phyloP scores from a whole-genome alignment of 2,888 invertebrate species.

The Synanthedon vespiformis region DNA sequence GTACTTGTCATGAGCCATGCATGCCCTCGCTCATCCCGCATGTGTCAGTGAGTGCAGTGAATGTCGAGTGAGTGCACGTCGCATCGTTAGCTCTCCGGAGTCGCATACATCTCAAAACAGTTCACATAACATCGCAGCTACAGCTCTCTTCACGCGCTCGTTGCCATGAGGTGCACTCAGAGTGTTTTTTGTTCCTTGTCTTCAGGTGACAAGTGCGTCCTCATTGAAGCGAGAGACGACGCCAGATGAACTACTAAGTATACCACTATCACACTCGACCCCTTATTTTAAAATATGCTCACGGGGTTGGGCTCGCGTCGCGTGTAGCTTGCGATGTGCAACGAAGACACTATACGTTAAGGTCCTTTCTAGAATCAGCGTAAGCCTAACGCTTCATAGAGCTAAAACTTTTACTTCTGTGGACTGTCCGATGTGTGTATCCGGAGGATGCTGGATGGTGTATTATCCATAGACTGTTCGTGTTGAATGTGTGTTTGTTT shows the following conservation, averaged over 20 bases:
- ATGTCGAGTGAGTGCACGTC: conserved; percentile 59
- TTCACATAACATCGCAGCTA: conserved; percentile 69
- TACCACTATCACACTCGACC: conserved; percentile 61
- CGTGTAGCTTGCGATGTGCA: conserved; percentile 67
- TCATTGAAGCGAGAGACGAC: conserved; percentile 82
- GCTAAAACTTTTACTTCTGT: conserved; percentile 46
- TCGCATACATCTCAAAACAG: conserved; percentile 60
- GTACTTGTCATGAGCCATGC: conserved; percentile 48
- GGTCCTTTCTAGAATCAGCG: conserved; percentile 67
- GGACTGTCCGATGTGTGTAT: conserved; percentile 62
- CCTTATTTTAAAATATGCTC: conserved; percentile 41
- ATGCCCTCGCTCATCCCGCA: conserved; percentile 48
- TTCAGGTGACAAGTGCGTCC: conserved; percentile 86
- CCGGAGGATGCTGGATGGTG: conserved; percentile 59
- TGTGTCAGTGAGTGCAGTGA: conserved; percentile 48
- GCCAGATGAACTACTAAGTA: conserved; percentile 61
- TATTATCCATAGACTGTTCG: conserved; percentile 44
- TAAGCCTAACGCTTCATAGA: conserved; percentile 69
- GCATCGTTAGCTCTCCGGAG: conserved; percentile 63
- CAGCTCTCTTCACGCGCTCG: conserved; percentile 63
- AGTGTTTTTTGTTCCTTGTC: conserved; percentile 72
- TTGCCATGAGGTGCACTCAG: conserved; percentile 64
- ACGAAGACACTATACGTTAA: conserved; percentile 63
- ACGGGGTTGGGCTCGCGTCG: conserved; percentile 60
- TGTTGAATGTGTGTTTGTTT: conserved; percentile 66